Evolutionary conservation across 2,888 invertebrate genomes (phyloP), one percentile per base, ranked within the genome.

Genomic region (Trilocha varians): DNA sequence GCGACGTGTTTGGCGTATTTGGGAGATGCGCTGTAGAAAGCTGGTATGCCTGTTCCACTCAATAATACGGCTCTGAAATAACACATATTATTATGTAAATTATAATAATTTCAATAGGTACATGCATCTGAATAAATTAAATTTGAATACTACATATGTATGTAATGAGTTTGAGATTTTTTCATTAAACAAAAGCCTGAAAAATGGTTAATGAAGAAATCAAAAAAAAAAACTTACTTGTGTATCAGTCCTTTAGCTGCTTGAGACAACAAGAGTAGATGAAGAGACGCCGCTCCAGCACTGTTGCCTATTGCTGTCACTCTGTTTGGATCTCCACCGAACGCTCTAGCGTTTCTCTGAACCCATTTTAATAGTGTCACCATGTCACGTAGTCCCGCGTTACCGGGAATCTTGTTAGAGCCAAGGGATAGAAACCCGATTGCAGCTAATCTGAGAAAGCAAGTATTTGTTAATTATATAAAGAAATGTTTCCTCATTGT

Each of bases 381-480:
- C 35, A 59, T 52, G 48, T 80, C 79, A 0, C 77, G 66, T 8
- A 80, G 49, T 0, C 73, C 80, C 32, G 65, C 65, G 60, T 80
- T 80, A 13, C 78, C 79, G 4, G 79, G 79, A 6, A 76, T 53
- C 37, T 59, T 52, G 1, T 57, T 36, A 1, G 68, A 57, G 47
- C 65, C 62, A 13, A 78, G 57, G 0, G 71, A 74, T 6, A 80
- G 61, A 52, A 73, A 80, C n/a, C 82, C 84, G 43, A 83, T 64
- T 2, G 70, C 62, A 43, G 69, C 68, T 17, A 75, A 38, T 37
- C 77, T 76, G 64, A 13, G 9, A 37, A 9, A n/a, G 8, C 9
- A 16, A 6, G n/a, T n/a, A n/a, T n/a, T 25, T 16, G 33, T 15
- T 3, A 3, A 11, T 13, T 13, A 6, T 16, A 1, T 9, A 9